These are phyloP conservation scores for Eugnorisma glareosa DNA, from an alignment of 2,888 invertebrate species.

Conservation along the genomic window DNA sequence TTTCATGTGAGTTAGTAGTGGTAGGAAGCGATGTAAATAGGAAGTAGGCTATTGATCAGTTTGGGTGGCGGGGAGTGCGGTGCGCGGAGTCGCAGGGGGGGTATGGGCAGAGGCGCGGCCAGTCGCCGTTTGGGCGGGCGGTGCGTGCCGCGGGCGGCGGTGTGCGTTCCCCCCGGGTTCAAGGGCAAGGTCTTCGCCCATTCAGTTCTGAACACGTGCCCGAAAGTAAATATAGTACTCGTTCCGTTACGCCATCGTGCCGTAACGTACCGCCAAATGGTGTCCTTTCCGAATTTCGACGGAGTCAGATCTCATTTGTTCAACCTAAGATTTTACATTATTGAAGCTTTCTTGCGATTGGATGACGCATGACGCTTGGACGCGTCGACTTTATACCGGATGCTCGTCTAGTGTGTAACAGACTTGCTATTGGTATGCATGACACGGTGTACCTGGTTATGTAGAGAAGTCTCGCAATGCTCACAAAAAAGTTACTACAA, in stretches of 20 bases:
- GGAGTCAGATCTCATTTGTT: constrained; percentile 41
- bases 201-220: constrained; percentile 89
- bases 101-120: constrained; percentile 77
- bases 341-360: constrained; percentile 30
- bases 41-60: constrained; percentile 83
- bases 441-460: constrained; percentile 45
- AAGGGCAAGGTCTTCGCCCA: constrained; percentile 88
- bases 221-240: constrained; percentile 89
- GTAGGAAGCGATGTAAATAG: constrained; percentile 78
- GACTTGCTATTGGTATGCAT: constrained; percentile 60
- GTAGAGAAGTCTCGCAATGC: constrained; percentile 38
- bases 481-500: constrained; percentile 33
- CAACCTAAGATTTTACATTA: constrained; percentile 22
- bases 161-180: constrained; percentile 87
- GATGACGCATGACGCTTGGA: constrained; percentile 25
- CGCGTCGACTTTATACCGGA: constrained; percentile 53
- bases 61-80: constrained; percentile 69
- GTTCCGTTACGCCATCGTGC: constrained; percentile 81
- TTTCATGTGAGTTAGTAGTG: constrained; percentile 69
- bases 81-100: constrained; percentile 54
- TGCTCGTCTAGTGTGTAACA: constrained; percentile 54
- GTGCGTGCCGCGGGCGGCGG: constrained; percentile 83
- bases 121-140: constrained; percentile 84
- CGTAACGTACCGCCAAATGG: constrained; percentile 73
- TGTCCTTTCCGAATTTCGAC: constrained; percentile 62